Base-by-base conservation (phyloP, 2,797 vertebrate genomes). In the Crocidura indochinensis region DNA sequence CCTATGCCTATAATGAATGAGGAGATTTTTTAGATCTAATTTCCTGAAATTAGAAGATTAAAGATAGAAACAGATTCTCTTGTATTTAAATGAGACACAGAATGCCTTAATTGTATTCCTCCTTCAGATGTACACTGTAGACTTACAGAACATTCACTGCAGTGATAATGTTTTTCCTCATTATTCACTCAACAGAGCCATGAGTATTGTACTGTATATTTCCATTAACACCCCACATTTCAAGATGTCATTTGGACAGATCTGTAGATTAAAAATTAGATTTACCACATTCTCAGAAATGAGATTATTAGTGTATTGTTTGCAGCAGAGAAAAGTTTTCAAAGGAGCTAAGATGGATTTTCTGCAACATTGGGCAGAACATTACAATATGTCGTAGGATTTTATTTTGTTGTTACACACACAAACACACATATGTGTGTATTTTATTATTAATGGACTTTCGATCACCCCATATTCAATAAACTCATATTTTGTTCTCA, bases 41-140 rank as follows among this genome's bases (percentile, higher is more conserved):
- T 97, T 92, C 60, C 71, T 93, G 85, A 97, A 96, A 96, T 95
- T 96, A 96, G 90, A 96, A 95, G 88, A 94, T 95, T 96, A 94
- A 97, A 95, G 95, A 94, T 92, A 96, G 91, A 94, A 94, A 88
- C 80, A 94, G 92, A 92, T 38, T 38, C 84, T 95, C 85, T 95
- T 82, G 71, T 92, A 93, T 93, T 92, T 95, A 94, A 95, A 78
- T 95, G 90, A 93, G 68, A 71, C 90, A 65, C 83, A 47, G 73
- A 93, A 87, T 74, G 84, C 77, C 88, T 82, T 24, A 49, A 69
- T 65, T 89, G 65, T 74, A 71, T 76, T 90, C 93, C 74, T 94
- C 64, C 82, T 85, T 95, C 93, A 92, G 91, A 92, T 92, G 67
- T 92, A 83, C 24, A 49, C 22, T 0, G 15, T 71, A 8, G 78